Conservation (phyloP, 2,113 vertebrate genomes). For the Erinaceus europaeus region DNA sequence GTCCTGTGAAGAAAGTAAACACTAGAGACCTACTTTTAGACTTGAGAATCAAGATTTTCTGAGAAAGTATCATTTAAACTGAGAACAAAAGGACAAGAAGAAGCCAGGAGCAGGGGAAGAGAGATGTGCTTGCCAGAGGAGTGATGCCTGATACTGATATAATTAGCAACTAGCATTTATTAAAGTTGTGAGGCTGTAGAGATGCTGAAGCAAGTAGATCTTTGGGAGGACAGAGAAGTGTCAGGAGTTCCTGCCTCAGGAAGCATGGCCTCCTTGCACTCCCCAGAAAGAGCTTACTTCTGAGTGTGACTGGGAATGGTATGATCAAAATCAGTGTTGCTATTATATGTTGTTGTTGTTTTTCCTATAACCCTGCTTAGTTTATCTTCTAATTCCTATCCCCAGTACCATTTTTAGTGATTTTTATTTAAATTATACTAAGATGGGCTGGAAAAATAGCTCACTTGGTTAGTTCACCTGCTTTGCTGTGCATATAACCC, state of each 20-base stretch:
- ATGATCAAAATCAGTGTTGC: background rate
- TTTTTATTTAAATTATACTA: slow-evolving; percentile 17
- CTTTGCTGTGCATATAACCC: too few relatives aligned
- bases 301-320: background rate
- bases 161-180: background rate
- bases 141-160: background rate
- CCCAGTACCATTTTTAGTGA: background rate
- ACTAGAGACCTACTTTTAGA: slow-evolving; percentile 38
- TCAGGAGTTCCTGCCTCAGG: background rate
- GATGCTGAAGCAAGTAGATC: background rate
- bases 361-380: background rate
- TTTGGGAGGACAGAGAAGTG: background rate
- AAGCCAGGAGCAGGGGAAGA: background rate
- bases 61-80: slow-evolving; percentile 33
- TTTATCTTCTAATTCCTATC: background rate
- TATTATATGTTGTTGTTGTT: too few relatives aligned
- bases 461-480: too few relatives aligned
- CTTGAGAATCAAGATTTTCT: background rate
- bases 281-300: background rate
- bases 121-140: background rate
- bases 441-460: too few relatives aligned
- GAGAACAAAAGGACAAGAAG: slow-evolving; percentile 25
- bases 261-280: background rate
- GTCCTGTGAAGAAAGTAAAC: slow-evolving; percentile 31
- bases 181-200: background rate